Base-by-base conservation (phyloP, 2,888 invertebrate species). In the Epiblema foenella region DNA sequence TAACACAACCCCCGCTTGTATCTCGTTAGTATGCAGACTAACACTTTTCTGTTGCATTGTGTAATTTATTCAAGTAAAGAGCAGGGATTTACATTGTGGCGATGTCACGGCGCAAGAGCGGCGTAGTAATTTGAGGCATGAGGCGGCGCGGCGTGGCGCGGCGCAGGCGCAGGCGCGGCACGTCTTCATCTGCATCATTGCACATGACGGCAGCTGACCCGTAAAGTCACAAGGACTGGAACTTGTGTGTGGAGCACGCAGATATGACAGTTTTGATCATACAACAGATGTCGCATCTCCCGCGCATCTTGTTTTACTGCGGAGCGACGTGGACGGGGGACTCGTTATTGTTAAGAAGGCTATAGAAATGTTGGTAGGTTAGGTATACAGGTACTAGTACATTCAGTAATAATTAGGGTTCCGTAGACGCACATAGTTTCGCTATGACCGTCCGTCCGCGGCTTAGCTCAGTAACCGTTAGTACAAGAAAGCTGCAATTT, bases 51-150 rank as follows among this genome's bases (percentile, higher is more conserved):
- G 49, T 51, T 20, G 9, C n/a, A 72, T 78, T 77, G 77, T 78
- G 79, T 77, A 77, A 74, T 78, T 77, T 80, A 83, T 84, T 82
- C 81, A 81, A 76, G 81, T n/a, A n/a, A n/a, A n/a, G n/a, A n/a
- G 82, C 82, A 57, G 73, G 76, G 77, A 82, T 83, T 83, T 78
- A 80, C 85, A 87, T 86, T 56, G 20, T 83, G 84, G 83, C 82
- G 82, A 80, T 75, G 79, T 77, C 79, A 79, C 81, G 83, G 81
- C 79, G 62, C 46, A 46, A 46, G 18, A 17, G 77, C 77, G 76
- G 78, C 80, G 83, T 83, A 84, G 84, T 84, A 82, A 81, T 77
- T 81, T 79, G 56, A 64, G 77, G 78, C 80, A 78, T 77, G 81
- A 81, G 79, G 79, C 75, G 71, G 73, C 76, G 72, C 75, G 70